Evolutionary conservation across 1,140 invertebrate genomes (phyloP).

Genomic region (Stenopsyche tienmushanensis): DNA sequence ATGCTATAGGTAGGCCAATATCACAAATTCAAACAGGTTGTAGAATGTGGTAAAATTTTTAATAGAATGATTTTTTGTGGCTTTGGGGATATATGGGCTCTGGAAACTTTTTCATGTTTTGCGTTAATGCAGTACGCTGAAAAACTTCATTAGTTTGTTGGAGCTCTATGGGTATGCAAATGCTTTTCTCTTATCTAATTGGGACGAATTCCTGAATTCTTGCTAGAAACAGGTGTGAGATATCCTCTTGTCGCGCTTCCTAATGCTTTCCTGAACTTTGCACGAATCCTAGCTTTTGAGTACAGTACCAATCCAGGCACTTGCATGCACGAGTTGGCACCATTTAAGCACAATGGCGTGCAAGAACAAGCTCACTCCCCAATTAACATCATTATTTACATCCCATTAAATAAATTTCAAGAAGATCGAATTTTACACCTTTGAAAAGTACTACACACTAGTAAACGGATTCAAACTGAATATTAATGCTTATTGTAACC

Average conservation of each 20-base stretch:
- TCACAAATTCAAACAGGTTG: too few species aligned
- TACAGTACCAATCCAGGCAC: conserved; percentile 1
- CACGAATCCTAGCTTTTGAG: not conserved
- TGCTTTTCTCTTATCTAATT: conserved; percentile 12
- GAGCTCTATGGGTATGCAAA: conserved; percentile 3
- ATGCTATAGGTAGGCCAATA: too few species aligned
- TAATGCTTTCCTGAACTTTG: conserved; percentile 7
- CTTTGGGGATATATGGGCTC: too few species aligned
- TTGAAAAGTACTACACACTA: too few species aligned
- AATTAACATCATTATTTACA: too few species aligned
- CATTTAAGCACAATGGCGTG: not conserved
- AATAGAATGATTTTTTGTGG: too few species aligned
- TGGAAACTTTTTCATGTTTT: not conserved
- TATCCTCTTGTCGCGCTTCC: conserved; percentile 1
- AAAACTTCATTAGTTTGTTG: not conserved
- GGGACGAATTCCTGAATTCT: conserved; percentile 16
- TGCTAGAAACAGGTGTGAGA: conserved; percentile 18
- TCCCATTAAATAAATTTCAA: too few species aligned
- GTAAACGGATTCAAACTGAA: too few species aligned
- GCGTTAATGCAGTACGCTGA: not conserved
- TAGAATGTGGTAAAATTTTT: too few species aligned
- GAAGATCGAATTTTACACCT: too few species aligned
- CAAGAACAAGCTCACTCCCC: too few species aligned
- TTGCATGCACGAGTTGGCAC: conserved; percentile 13
- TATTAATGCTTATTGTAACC: too few species aligned